Base-by-base conservation (phyloP, 2,888 invertebrate species). In the Caprella mutica region DNA sequence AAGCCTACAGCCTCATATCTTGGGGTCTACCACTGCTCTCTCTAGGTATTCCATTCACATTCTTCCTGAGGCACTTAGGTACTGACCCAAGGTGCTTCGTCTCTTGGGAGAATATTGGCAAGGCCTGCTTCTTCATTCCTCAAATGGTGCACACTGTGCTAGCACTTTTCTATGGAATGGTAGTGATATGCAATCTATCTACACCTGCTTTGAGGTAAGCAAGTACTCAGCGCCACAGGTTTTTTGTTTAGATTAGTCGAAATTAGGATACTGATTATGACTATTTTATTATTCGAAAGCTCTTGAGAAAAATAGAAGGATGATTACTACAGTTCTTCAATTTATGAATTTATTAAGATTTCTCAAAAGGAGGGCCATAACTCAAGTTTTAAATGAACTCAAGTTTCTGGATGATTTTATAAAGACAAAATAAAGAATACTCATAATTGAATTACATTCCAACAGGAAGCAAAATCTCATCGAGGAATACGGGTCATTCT, bases 31-130 rank as follows among this genome's bases (percentile, higher is more conserved):
- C 65, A 26, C 24, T 64, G 14, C 1, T 56, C 6, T 44, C 51
- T 8, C 46, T 61, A 12, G 65, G 65, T 4, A 27, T 44, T 5
- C 48, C 55, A 14, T 55, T 38, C 48, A 38, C 48, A n/a, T 55
- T 51, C 40, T 59, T 55, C 51, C 44, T 65, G 43, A 19, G 52
- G 4, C 55, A 65, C 38, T 56, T 65, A 43, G 66, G 66, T 17
- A 62, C 56, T 2, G 66, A 65, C 39, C 66, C 66, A 2, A 51
- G 65, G 19, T 66, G 66, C 50, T 61, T 66, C 52, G 54, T 66
- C 17, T 52, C 59, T 3, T 66, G 61, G 61, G 33, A 35, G 1
- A 43, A 59, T 52, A 19, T 35, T 5, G 55, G 51, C 52, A 62
- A 60, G 53, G 9, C 39, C 5, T 27, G 58, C 21, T 60, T 65